Evolutionary conservation across 1,140 invertebrate genomes (phyloP).

Genomic region (Eueides isabella): DNA sequence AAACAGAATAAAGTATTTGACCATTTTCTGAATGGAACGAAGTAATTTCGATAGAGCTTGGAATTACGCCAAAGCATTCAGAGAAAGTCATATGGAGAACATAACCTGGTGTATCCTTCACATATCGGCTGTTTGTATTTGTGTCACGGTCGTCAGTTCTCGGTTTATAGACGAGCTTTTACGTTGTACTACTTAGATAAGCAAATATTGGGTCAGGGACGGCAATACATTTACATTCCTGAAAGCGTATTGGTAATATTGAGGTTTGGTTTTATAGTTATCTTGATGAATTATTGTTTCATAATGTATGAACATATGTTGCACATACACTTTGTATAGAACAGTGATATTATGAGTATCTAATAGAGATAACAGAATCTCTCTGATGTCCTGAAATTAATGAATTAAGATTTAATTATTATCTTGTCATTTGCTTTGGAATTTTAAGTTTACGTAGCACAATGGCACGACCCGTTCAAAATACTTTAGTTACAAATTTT

Average conservation of each 20-base stretch:
- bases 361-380: background rate
- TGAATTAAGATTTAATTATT: too few relatives aligned
- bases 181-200: constrained; percentile 35
- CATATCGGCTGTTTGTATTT: constrained; percentile 48
- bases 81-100: constrained; percentile 53
- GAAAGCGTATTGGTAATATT: background rate
- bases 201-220: constrained; percentile 23
- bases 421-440: too few relatives aligned
- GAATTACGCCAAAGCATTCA: constrained; percentile 56
- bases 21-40: constrained; percentile 42
- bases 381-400: too few relatives aligned
- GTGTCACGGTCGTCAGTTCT: constrained; percentile 63
- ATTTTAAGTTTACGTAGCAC: too few relatives aligned
- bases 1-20: background rate
- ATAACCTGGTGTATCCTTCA: constrained; percentile 50
- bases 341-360: too few relatives aligned
- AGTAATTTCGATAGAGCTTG: constrained; percentile 42
- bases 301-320: background rate
- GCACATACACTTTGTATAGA: too few relatives aligned
- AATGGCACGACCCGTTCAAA: too few relatives aligned
- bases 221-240: constrained; percentile 2
- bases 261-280: background rate
- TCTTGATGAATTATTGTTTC: background rate
- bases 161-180: constrained; percentile 51
- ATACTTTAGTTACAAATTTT: too few relatives aligned